Percentiles rank a stretch among this genome's conserved stretches.
Evolutionary conservation across 2,113 vertebrate species (phyloP).

Genomic region (Mugil cephalus): DNA sequence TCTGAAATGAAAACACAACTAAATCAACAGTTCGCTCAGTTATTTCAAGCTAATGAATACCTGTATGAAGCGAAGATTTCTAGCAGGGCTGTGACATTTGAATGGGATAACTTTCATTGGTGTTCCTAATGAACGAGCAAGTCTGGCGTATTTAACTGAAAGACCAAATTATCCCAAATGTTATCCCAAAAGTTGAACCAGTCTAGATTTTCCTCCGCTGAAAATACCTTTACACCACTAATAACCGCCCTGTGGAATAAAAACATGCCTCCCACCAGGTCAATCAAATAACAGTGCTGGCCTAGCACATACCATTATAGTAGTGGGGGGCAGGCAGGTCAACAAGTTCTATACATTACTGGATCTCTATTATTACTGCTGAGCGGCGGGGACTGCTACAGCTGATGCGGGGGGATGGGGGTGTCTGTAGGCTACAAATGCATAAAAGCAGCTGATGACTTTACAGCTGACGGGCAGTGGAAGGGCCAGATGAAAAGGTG

Average conservation of each 20-base stretch:
- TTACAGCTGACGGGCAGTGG: conserved; percentile 46
- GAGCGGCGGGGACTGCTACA: not conserved
- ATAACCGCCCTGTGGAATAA: not conserved
- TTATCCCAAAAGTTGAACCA: too few relatives aligned
- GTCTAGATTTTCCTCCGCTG: too few relatives aligned
- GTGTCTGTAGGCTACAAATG: conserved; percentile 9
- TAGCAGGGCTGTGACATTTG: too few relatives aligned
- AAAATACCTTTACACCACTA: too few relatives aligned
- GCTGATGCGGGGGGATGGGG: not conserved
- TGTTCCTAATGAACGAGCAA: too few relatives aligned
- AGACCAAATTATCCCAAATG: too few relatives aligned
- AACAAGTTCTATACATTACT: conserved; percentile 16
- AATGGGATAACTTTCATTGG: too few relatives aligned
- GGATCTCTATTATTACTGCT: conserved; percentile 14
- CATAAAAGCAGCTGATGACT: conserved; percentile 12
- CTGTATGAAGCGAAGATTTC: too few relatives aligned
- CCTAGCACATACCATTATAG: conserved; percentile 26
- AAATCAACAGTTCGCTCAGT: too few relatives aligned
- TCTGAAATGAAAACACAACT: too few relatives aligned
- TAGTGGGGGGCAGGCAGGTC: not conserved
- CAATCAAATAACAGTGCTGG: conserved; percentile 34
- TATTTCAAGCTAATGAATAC: too few relatives aligned
- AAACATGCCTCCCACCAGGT: conserved; percentile 13
- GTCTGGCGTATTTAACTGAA: too few relatives aligned
- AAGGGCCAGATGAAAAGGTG: conserved; percentile 59